A percentile compares a stretch with the other conserved stretches of the same genome.
These are phyloP conservation scores for Sebastes schlegelii DNA, from an alignment of 2,113 vertebrate species.

Conservation along the genomic window DNA sequence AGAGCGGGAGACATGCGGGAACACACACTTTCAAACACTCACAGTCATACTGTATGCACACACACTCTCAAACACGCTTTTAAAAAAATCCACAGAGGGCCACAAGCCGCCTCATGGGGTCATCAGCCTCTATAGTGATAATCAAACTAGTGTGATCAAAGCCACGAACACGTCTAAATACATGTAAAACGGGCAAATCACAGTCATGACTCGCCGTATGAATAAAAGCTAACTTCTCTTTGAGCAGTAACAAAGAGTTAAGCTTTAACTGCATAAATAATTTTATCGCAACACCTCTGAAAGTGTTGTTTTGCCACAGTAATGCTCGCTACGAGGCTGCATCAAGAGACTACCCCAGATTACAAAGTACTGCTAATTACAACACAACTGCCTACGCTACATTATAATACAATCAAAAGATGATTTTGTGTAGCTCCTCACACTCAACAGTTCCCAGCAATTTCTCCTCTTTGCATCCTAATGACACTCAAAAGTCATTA, in stretches of 20 bases:
- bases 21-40: slow-evolving; percentile 67
- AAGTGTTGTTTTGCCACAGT: slow-evolving; percentile 39
- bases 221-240: slow-evolving; percentile 31
- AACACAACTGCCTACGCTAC: slow-evolving; percentile 47
- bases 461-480: slow-evolving; percentile 58
- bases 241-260: slow-evolving; percentile 19
- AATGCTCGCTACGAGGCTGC: slow-evolving; percentile 28
- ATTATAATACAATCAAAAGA: slow-evolving; percentile 70
- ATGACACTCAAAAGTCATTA: slow-evolving; percentile 65
- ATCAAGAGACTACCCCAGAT: slow-evolving; percentile 40
- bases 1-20: slow-evolving; percentile 73
- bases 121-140: slow-evolving; percentile 20
- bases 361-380: slow-evolving; percentile 59
- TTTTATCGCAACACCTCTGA: slow-evolving; percentile 17
- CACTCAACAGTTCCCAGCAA: slow-evolving; percentile 42
- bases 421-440: slow-evolving; percentile 59
- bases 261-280: slow-evolving; percentile 24
- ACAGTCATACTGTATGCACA: slow-evolving; percentile 54
- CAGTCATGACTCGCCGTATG: not conserved
- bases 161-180: slow-evolving; percentile 20
- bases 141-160: slow-evolving; percentile 36
- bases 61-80: slow-evolving; percentile 30
- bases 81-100: slow-evolving; percentile 24
- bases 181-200: slow-evolving; percentile 8
- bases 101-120: not conserved